A percentile compares a stretch with the other conserved stretches of the same genome.
Conservation (phyloP, 2,797 vertebrate genomes). For the Zalophus californianus region DNA sequence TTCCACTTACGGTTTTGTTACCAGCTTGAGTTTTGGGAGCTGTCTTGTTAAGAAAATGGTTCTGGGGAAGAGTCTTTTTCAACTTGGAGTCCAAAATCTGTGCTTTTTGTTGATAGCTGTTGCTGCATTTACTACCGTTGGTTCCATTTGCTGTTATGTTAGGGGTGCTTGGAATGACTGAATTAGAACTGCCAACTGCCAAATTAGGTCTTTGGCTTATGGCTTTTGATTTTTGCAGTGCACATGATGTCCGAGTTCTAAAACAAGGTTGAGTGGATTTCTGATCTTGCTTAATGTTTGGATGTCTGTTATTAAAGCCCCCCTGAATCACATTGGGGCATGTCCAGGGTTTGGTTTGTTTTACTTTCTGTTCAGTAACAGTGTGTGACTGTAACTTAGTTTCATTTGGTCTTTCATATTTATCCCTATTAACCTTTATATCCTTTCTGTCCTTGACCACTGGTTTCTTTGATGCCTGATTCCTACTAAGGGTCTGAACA, state of each 20-base stretch:
- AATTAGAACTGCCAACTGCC: fast-evolving
- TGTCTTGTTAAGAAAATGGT: background rate
- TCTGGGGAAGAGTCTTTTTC: background rate
- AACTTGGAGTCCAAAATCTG: background rate
- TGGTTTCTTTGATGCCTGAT: slow-evolving; percentile 18
- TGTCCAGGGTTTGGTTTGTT: background rate
- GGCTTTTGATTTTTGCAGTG: slow-evolving; percentile 21
- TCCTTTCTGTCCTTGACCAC: background rate
- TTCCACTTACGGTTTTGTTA: background rate
- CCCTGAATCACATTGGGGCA: fast-evolving
- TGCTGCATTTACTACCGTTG: background rate
- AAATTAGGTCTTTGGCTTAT: background rate
- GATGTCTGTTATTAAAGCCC: background rate
- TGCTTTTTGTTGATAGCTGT: background rate
- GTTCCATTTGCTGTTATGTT: background rate
- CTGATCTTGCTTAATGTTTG: background rate
- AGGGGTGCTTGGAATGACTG: background rate
- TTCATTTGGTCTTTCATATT: background rate
- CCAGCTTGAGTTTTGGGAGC: slow-evolving; percentile 33
- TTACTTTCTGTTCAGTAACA: slow-evolving; percentile 33
- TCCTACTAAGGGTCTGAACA: background rate
- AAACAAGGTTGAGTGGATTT: background rate
- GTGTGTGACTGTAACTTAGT: background rate
- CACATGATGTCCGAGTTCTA: background rate
- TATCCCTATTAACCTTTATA: background rate